Evolutionary conservation across 1,140 invertebrate genomes (phyloP).

Genomic region (Drosophila baimaii): DNA sequence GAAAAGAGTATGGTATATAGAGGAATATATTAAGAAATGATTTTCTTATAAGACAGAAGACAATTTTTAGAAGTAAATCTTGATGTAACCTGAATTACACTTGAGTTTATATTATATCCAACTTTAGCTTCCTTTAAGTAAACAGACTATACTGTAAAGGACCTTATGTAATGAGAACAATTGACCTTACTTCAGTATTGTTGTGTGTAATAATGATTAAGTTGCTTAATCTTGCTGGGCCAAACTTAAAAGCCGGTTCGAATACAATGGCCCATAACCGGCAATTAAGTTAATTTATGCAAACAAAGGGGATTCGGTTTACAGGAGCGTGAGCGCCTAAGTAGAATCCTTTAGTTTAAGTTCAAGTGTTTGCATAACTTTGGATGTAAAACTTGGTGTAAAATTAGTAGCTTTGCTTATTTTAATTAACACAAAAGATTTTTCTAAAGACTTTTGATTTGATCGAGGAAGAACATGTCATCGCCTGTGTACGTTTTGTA

Average conservation of each 20-base stretch:
- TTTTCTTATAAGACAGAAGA: too few relatives aligned
- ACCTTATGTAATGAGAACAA: background rate
- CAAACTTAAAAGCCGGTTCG: background rate
- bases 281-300: slow-evolving; percentile 19
- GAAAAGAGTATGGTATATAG: too few relatives aligned
- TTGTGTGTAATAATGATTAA: slow-evolving; percentile 1
- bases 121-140: too few relatives aligned
- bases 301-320: slow-evolving; percentile 11
- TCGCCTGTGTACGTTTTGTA: too few relatives aligned
- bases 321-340: background rate
- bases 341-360: background rate
- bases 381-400: background rate
- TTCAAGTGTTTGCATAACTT: slow-evolving; percentile 5
- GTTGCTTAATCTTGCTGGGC: background rate
- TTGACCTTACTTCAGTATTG: background rate
- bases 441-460: slow-evolving; percentile 1
- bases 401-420: slow-evolving; percentile 3
- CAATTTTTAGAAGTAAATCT: too few relatives aligned
- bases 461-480: slow-evolving; percentile 1
- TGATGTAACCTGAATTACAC: too few relatives aligned
- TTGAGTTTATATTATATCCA: too few relatives aligned
- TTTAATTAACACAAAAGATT: slow-evolving; percentile 1
- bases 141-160: background rate
- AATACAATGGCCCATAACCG: slow-evolving; percentile 5
- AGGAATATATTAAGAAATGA: too few relatives aligned